Conservation (phyloP, 1,140 invertebrate genomes). For the Pygmarrhopalites habei region DNA sequence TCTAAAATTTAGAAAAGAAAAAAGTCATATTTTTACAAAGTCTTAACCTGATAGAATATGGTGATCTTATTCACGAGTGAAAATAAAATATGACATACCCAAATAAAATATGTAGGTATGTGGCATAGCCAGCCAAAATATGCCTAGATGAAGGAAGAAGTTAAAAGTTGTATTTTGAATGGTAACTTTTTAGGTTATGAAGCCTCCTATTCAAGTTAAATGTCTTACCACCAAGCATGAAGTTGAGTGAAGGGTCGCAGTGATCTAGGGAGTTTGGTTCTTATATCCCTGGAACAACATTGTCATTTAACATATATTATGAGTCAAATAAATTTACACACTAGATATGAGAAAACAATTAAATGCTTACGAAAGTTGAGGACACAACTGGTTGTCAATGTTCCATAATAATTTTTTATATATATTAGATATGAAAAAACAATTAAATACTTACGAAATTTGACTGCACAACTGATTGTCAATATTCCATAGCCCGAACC, state of each 20-base stretch:
- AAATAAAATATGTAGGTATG: constrained; percentile 40
- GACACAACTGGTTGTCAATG: constrained; percentile 45
- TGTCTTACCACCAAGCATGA: constrained; percentile 44
- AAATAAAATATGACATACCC: constrained; percentile 33
- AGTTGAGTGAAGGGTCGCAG: constrained; percentile 41
- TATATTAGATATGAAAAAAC: too few relatives aligned
- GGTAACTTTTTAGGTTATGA: too few relatives aligned
- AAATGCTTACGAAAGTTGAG: constrained; percentile 41
- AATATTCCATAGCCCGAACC: constrained; percentile 45
- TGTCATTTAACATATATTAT: too few relatives aligned
- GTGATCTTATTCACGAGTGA: not conserved
- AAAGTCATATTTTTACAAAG: not conserved
- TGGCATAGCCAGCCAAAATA: constrained; percentile 41
- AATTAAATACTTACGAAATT: constrained; percentile 41
- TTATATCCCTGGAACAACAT: constrained; percentile 18
- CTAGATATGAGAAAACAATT: too few relatives aligned
- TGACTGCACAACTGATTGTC: constrained; percentile 45
- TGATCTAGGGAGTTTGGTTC: constrained; percentile 27
- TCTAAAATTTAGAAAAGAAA: constrained; percentile 25
- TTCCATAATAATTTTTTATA: too few relatives aligned
- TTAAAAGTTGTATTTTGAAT: too few relatives aligned
- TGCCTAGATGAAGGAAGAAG: too few relatives aligned
- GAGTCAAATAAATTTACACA: too few relatives aligned
- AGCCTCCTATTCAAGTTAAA: too few relatives aligned
- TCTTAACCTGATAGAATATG: not conserved